Percentiles rank a stretch among this genome's conserved stretches.
phyloP scores from a whole-genome alignment of 2,113 vertebrate species.

The Hippocampus barbouri region DNA sequence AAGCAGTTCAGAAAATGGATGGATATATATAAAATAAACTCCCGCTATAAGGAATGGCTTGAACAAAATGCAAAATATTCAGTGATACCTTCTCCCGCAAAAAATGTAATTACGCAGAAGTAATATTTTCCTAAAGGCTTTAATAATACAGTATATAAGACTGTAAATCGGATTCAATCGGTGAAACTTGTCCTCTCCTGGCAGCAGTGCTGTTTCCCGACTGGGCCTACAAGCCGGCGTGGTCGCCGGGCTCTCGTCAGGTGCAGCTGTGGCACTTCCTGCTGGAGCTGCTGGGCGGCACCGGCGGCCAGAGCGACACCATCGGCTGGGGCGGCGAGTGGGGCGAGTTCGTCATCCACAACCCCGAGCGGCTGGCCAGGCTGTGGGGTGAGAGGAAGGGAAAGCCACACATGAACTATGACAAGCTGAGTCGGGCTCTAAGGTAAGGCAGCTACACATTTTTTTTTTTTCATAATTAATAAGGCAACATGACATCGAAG shows the following conservation, averaged over 20 bases:
- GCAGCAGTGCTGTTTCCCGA: conserved; percentile 73
- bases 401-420: conserved; percentile 80
- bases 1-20: no score
- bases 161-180: no score
- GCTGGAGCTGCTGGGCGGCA: conserved; percentile 69
- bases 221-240: conserved; percentile 76
- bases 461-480: not conserved
- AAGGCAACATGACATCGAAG: not conserved
- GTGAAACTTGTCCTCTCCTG: no score
- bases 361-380: conserved; percentile 73
- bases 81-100: no score
- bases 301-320: conserved; percentile 60
- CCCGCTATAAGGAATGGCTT: no score
- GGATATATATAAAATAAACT: no score
- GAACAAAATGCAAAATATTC: no score
- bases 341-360: conserved; percentile 77
- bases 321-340: conserved; percentile 76
- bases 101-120: no score
- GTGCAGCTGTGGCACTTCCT: conserved; percentile 80
- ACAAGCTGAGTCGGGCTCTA: conserved; percentile 78
- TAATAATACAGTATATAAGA: no score
- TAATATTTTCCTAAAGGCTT: no score
- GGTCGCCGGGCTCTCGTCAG: conserved; percentile 74
- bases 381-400: conserved; percentile 80
- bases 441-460: conserved; percentile 48